These are phyloP conservation scores for Stratiolaelaps scimitus DNA, from an alignment of 1,140 invertebrate genomes.

Conservation along the genomic window DNA sequence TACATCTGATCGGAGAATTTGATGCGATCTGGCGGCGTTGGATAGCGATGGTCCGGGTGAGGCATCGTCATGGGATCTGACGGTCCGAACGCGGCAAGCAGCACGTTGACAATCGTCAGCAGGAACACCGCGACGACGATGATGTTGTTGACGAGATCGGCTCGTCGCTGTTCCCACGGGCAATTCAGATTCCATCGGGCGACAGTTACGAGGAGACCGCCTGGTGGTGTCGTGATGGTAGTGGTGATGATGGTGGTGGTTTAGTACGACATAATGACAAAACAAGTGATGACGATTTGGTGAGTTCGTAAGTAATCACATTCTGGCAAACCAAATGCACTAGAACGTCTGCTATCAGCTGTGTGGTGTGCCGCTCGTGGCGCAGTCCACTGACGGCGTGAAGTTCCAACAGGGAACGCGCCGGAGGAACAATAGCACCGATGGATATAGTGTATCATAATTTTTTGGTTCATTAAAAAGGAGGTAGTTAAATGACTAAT, in stretches of 20 bases:
- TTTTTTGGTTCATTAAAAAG: no score
- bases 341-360: not conserved
- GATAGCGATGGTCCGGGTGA: not conserved
- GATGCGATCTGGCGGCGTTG: constrained; percentile 2
- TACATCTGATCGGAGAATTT: constrained; percentile 5
- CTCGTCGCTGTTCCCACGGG: constrained; percentile 34
- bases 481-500: no score
- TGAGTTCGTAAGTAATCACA: not conserved
- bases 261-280: no score
- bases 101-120: constrained; percentile 37
- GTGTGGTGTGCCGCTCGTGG: not conserved
- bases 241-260: no score
- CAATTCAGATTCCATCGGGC: constrained; percentile 37
- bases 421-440: no score
- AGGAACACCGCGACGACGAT: constrained; percentile 37
- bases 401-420: no score
- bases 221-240: no score
- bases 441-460: no score
- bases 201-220: constrained; percentile 34
- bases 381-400: not conserved
- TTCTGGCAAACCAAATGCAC: not conserved
- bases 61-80: constrained; percentile 31
- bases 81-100: constrained; percentile 37
- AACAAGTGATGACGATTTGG: no score
- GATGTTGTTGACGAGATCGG: constrained; percentile 36